Evolutionary conservation across 2,113 vertebrate genomes (phyloP).

Genomic region (Callopanchax toddi): DNA sequence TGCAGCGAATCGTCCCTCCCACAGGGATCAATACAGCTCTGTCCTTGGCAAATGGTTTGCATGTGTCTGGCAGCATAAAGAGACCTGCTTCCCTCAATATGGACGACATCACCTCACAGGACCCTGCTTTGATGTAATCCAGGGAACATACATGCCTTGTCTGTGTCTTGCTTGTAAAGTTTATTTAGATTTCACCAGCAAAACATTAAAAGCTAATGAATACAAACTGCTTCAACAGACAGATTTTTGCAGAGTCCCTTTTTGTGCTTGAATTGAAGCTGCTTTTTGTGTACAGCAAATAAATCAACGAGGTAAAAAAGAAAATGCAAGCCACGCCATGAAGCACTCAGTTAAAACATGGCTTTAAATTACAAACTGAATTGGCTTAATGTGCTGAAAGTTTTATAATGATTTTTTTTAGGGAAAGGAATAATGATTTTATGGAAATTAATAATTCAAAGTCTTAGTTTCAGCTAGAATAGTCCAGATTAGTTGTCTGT

Average conservation of each 20-base stretch:
- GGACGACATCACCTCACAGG: background rate
- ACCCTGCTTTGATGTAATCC: background rate
- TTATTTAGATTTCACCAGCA: conserved; percentile 1
- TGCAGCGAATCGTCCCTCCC: background rate
- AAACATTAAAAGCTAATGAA: too few relatives aligned
- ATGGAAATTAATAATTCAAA: too few relatives aligned
- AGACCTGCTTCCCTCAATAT: background rate
- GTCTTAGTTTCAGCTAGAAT: too few relatives aligned
- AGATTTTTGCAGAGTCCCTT: background rate
- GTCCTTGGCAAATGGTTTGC: background rate
- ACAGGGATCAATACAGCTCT: conserved; percentile 15
- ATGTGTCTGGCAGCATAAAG: background rate
- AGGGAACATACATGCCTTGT: too few relatives aligned
- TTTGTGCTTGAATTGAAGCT: background rate
- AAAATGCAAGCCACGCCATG: background rate
- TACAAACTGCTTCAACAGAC: too few relatives aligned
- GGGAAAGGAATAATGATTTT: background rate
- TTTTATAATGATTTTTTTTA: background rate
- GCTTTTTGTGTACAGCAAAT: background rate
- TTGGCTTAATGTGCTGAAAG: background rate
- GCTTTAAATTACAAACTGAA: background rate
- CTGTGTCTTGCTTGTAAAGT: too few relatives aligned
- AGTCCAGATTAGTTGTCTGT: too few relatives aligned
- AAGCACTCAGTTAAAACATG: background rate
- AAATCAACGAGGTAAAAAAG: background rate